These are phyloP conservation scores for Alces alces DNA, from an alignment of 2,113 vertebrate species.

Conservation along the genomic window DNA sequence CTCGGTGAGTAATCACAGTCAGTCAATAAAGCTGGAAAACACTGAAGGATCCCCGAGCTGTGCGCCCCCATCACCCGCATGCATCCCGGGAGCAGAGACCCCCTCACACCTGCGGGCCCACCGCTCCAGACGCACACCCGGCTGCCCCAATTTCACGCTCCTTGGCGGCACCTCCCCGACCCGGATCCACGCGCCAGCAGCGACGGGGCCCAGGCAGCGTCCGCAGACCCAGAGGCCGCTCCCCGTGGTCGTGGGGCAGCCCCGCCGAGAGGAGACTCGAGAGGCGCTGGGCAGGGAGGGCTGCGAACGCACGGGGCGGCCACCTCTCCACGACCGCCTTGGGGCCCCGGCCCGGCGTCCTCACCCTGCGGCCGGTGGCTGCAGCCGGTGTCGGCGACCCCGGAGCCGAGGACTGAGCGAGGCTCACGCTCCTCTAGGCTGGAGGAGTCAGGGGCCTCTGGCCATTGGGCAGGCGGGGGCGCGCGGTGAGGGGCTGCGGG, in stretches of 20 bases:
- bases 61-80: rapidly evolving
- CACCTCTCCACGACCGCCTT: not conserved
- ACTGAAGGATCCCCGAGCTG: not conserved
- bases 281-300: not conserved
- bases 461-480: constrained; percentile 57
- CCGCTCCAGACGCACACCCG: too few relatives aligned
- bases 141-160: too few relatives aligned
- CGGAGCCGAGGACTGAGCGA: not conserved
- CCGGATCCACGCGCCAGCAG: not conserved
- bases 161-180: rapidly evolving
- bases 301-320: not conserved
- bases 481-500: not conserved
- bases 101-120: not conserved
- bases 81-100: not conserved
- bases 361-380: not conserved
- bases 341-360: not conserved
- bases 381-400: constrained; percentile 59
- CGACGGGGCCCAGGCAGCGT: rapidly evolving
- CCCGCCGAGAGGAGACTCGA: too few relatives aligned
- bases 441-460: not conserved
- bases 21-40: constrained; percentile 45
- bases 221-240: not conserved
- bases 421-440: not conserved
- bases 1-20: not conserved
- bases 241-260: not conserved